Evolutionary conservation across 2,113 vertebrate genomes (phyloP), one percentile per base, ranked within the genome.

Genomic region (Pardalotus punctatus): DNA sequence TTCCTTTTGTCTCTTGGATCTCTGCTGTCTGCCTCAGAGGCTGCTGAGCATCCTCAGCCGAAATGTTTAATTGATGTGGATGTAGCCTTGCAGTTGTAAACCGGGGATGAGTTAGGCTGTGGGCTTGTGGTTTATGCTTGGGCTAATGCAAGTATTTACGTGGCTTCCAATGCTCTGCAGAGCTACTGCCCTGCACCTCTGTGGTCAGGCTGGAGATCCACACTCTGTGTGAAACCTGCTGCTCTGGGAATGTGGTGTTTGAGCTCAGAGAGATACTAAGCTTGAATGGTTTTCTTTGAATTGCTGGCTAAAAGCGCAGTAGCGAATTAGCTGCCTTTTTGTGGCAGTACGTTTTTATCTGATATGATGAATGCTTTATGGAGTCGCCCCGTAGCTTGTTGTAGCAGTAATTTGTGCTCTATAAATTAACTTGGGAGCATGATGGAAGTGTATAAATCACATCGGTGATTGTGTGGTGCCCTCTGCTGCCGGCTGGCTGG

Each of bases 391-490:
- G 82, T 92, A 95, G 96, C 86, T 94, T 86, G 90, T 88, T 92
- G 65, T 86, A 92, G 91, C 79, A 89, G 88, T 96, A 96, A 96
- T 94, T 96, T 94, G 82, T 88, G 95, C 88, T 94, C 92, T 81
- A 50, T 96, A 94, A 94, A 96, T 95, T 92, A 96, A 86, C 85
- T 92, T 2, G 1, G 0, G 36, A 90, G 31, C 73, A 9, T 86
- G 92, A 96, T 93, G 86, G 88, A 95, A 92, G 85, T 94, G 20
- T 60, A 88, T 96, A 93, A 95, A 97, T 97, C 94, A 96, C 90
- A 96, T 94, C 40, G 86, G 51, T 88, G 93, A 96, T 96, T 86
- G 82, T 93, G 95, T 95, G 93, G 95, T 97, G 95, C 96, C 95
- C 94, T 97, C 96, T 95, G 92, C 94, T 96, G 96, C 95, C 80